These are phyloP conservation scores for Cairina moschata DNA, from an alignment of 2,113 vertebrate species.

Conservation along the genomic window DNA sequence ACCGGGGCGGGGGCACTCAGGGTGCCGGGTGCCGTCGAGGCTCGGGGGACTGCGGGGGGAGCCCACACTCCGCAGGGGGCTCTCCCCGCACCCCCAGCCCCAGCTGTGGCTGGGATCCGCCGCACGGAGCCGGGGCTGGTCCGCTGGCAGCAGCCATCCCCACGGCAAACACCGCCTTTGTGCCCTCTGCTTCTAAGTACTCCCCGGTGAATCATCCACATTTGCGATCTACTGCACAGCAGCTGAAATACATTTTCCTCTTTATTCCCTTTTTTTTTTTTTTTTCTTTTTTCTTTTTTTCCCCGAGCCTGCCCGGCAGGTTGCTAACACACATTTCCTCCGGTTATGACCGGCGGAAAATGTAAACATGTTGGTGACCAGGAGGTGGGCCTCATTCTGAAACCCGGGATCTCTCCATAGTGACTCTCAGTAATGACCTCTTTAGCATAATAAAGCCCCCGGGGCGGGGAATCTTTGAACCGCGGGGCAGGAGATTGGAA, in stretches of 20 bases:
- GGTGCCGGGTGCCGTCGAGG: neutral
- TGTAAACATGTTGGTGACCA: slow-evolving; percentile 69
- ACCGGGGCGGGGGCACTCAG: neutral
- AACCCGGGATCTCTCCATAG: slow-evolving; percentile 51
- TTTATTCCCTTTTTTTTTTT: slow-evolving; percentile 4
- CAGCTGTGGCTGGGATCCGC: neutral
- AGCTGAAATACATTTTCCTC: neutral
- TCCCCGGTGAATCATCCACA: neutral
- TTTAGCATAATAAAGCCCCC: slow-evolving; percentile 58
- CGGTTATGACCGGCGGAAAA: slow-evolving; percentile 52
- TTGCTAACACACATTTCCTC: slow-evolving; percentile 64
- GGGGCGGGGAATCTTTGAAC: slow-evolving; percentile 60
- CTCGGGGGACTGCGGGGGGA: neutral
- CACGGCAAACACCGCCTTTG: neutral
- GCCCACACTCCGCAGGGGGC: too few species aligned
- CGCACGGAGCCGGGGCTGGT: neutral
- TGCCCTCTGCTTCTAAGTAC: neutral
- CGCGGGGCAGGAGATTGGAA: neutral
- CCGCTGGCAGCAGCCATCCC: neutral
- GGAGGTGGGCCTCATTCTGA: slow-evolving; percentile 16
- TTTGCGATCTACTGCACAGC: neutral
- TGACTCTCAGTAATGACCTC: slow-evolving; percentile 59
- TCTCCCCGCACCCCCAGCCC: neutral
- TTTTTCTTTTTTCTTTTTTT: neutral
- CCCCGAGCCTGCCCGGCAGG: slow-evolving; percentile 9